These are phyloP conservation scores for Tetropium fuscum DNA, from an alignment of 2,888 invertebrate genomes.

Conservation along the genomic window DNA sequence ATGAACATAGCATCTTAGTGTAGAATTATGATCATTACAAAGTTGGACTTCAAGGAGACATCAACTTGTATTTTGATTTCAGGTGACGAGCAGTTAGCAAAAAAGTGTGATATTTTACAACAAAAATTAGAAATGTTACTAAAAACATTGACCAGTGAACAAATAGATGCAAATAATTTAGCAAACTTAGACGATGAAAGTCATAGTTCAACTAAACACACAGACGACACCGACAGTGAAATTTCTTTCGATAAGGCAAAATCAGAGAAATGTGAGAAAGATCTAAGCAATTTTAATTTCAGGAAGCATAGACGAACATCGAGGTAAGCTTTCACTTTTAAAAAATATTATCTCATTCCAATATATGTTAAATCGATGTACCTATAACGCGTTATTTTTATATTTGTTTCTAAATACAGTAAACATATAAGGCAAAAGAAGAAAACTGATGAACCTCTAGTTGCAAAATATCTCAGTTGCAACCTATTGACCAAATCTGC, in stretches of 20 bases:
- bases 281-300: constrained; percentile 65
- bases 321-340: constrained; percentile 68
- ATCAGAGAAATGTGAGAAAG: constrained; percentile 63
- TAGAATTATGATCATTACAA: no score
- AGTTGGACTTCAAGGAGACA: no score
- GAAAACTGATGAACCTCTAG: no score
- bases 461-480: no score
- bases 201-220: constrained; percentile 37
- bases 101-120: constrained; percentile 79
- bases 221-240: constrained; percentile 63
- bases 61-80: constrained; percentile 4
- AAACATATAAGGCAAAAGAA: not conserved
- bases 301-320: constrained; percentile 63
- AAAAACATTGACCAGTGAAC: constrained; percentile 79
- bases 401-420: no score
- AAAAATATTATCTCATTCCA: no score
- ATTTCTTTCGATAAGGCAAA: constrained; percentile 62
- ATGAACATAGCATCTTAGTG: no score
- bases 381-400: no score
- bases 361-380: no score
- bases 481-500: no score
- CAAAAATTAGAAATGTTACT: constrained; percentile 82
- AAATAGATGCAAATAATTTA: constrained; percentile 60
- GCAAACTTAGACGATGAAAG: constrained; percentile 48
- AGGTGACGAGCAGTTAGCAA: constrained; percentile 72